These are phyloP conservation scores for Columbina picui DNA, from an alignment of 2,113 vertebrate genomes.

Conservation along the genomic window DNA sequence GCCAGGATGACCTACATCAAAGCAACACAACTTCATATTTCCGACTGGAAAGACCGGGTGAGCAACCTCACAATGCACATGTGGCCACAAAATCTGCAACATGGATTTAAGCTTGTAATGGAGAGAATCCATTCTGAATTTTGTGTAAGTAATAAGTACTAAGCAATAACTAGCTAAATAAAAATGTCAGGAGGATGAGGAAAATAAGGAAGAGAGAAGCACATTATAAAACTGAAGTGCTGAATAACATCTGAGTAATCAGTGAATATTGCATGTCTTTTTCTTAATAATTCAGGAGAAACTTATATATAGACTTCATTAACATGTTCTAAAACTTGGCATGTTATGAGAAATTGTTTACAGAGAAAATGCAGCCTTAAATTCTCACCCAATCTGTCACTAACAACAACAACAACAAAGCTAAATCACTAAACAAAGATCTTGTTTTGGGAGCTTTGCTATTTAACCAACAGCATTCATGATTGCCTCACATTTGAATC, in stretches of 20 bases:
- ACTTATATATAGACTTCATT: neutral
- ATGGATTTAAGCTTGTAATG: rapidly evolving
- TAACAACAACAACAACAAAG: neutral
- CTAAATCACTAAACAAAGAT: neutral
- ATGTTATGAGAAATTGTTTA: neutral
- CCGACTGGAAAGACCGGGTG: rapidly evolving
- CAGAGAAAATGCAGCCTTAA: neutral
- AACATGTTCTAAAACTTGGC: neutral
- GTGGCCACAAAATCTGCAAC: neutral
- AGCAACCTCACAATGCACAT: neutral
- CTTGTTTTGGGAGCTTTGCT: neutral
- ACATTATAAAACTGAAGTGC: neutral
- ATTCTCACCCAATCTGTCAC: neutral
- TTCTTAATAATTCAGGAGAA: neutral
- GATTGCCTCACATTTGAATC: neutral
- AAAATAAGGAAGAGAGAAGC: neutral
- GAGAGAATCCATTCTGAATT: neutral
- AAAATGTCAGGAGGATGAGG: neutral
- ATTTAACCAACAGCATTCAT: neutral
- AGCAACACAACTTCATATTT: neutral
- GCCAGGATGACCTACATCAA: neutral
- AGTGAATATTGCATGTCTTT: neutral
- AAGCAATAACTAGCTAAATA: neutral
- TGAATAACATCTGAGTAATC: neutral
- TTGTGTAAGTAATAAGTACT: neutral